Percentiles rank a stretch among this genome's conserved stretches.
Conservation (phyloP, 2,797 vertebrate genomes). For the Tragopan temminckii region DNA sequence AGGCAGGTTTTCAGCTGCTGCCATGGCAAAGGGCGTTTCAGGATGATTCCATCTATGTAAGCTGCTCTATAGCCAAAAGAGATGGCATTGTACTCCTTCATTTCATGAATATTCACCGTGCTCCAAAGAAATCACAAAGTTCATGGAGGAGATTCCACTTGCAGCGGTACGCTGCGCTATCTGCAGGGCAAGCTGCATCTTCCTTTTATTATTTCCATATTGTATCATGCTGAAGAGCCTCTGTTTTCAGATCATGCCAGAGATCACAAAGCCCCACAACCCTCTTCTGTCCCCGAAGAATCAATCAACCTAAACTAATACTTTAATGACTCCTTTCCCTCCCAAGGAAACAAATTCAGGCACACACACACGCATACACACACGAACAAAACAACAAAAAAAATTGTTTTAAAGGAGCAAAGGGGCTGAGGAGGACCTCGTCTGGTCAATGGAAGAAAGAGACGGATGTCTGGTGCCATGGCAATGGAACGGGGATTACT, state of each 20-base stretch:
- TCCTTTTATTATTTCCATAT: conserved; percentile 33
- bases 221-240: conserved; percentile 38
- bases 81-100: not conserved
- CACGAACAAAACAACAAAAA: conserved; percentile 29
- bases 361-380: not conserved
- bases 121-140: not conserved
- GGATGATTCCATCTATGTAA: not conserved
- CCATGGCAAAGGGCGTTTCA: not conserved
- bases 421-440: conserved; percentile 90
- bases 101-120: not conserved
- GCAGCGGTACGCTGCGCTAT: not conserved
- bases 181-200: not conserved
- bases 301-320: conserved; percentile 79
- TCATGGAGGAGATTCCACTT: not conserved
- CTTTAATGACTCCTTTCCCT: conserved; percentile 80
- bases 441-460: conserved; percentile 90
- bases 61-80: not conserved
- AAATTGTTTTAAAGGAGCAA: conserved; percentile 78
- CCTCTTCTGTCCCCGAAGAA: conserved; percentile 71
- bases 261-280: conserved; percentile 69
- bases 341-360: conserved; percentile 77
- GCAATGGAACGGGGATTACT: conserved; percentile 91
- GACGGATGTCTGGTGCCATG: conserved; percentile 92
- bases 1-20: not conserved
- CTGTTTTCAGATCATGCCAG: conserved; percentile 49